Conservation (phyloP, 1,140 invertebrate species). For the Tribolium madens region DNA sequence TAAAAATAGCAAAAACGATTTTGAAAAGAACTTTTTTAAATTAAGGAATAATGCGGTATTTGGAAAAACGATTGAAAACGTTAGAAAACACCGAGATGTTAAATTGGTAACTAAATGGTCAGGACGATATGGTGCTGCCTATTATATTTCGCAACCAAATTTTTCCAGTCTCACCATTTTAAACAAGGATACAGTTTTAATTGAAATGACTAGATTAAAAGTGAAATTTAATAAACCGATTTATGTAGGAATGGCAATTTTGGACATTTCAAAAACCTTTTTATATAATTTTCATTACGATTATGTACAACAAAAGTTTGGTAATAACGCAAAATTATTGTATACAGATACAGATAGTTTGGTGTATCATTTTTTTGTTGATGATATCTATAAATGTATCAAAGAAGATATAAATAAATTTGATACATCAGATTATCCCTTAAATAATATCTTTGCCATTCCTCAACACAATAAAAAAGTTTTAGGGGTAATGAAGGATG, state of each 20-base stretch:
- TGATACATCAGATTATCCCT: neutral
- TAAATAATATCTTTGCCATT: conserved; percentile 31
- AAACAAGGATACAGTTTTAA: conserved; percentile 44
- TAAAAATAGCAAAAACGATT: conserved; percentile 39
- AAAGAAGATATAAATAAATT: neutral
- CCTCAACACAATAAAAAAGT: conserved; percentile 65
- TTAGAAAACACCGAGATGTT: conserved; percentile 49
- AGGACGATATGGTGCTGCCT: conserved; percentile 47
- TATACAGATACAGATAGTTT: conserved; percentile 1
- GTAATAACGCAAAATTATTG: neutral
- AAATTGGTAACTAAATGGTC: conserved; percentile 50
- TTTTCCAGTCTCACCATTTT: conserved; percentile 52
- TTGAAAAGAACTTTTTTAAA: conserved; percentile 19
- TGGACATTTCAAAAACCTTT: conserved; percentile 48
- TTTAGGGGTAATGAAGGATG: conserved; percentile 68
- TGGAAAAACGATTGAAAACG: conserved; percentile 44
- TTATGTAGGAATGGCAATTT: conserved; percentile 43
- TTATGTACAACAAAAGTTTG: neutral
- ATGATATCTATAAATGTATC: conserved; percentile 10
- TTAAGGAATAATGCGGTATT: conserved; percentile 26
- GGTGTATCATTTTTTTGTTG: conserved; percentile 1
- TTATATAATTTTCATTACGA: conserved; percentile 48
- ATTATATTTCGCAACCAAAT: conserved; percentile 51
- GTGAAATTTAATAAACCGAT: conserved; percentile 51
- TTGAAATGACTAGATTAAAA: conserved; percentile 53